These are phyloP conservation scores for Lagodon rhomboides DNA, from an alignment of 2,797 vertebrate genomes.

Conservation along the genomic window DNA sequence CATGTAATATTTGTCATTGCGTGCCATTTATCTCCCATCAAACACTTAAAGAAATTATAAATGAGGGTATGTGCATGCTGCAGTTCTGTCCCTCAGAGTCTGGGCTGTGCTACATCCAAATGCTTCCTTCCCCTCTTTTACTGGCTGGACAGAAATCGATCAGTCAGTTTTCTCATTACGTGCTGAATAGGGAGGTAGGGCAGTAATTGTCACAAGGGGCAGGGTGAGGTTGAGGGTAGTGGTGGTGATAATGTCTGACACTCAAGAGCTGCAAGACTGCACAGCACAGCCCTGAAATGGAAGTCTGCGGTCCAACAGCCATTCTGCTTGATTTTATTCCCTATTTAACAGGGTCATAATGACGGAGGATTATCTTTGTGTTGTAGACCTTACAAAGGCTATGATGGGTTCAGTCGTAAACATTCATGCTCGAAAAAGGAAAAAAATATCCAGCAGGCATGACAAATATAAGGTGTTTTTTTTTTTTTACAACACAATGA, in stretches of 20 bases:
- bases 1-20: neutral
- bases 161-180: slow-evolving; percentile 87
- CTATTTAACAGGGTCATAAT: slow-evolving; percentile 74
- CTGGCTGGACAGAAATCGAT: slow-evolving; percentile 84
- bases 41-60: slow-evolving; percentile 34
- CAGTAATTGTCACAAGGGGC: slow-evolving; percentile 86
- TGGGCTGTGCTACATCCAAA: slow-evolving; percentile 61
- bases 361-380: slow-evolving; percentile 65
- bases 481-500: slow-evolving; percentile 20
- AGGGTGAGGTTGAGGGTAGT: slow-evolving; percentile 84
- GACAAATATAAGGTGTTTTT: slow-evolving; percentile 11
- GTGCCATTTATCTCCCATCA: slow-evolving; percentile 1
- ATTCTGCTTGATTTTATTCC: slow-evolving; percentile 74
- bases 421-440: slow-evolving; percentile 11
- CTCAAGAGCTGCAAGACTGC: slow-evolving; percentile 77
- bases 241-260: slow-evolving; percentile 82
- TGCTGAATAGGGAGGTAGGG: slow-evolving; percentile 85
- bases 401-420: slow-evolving; percentile 42
- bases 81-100: slow-evolving; percentile 59
- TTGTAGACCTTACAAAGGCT: slow-evolving; percentile 49
- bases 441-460: slow-evolving; percentile 20
- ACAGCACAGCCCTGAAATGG: slow-evolving; percentile 73
- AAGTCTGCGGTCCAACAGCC: slow-evolving; percentile 72
- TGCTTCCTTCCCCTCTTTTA: slow-evolving; percentile 74
- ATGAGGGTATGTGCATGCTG: slow-evolving; percentile 43